Conservation (phyloP, 2,888 invertebrate species). For the Hydroisotoma schaefferi region DNA sequence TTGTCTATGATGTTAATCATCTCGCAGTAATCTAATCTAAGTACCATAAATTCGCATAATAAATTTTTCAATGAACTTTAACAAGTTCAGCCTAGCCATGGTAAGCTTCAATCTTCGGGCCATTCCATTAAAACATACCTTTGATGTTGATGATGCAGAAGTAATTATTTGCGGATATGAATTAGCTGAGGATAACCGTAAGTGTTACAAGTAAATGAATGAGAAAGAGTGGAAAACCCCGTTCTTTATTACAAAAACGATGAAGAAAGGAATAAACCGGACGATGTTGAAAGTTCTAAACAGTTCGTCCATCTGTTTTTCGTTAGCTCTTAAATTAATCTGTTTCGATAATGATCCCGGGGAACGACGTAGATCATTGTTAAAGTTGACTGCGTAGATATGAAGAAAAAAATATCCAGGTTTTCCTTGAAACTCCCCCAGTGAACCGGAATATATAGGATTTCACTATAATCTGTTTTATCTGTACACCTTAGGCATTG, state of each 20-base stretch:
- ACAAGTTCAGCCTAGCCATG: too few relatives aligned
- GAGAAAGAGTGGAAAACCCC: too few relatives aligned
- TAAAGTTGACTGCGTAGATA: not conserved
- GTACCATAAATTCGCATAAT: too few relatives aligned
- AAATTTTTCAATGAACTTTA: too few relatives aligned
- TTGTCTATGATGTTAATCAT: too few relatives aligned
- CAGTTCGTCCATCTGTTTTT: not conserved
- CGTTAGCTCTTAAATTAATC: not conserved
- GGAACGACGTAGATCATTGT: not conserved
- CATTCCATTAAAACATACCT: constrained; percentile 13
- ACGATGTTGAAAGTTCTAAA: not conserved
- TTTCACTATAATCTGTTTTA: constrained; percentile 17
- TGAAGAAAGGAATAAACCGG: too few relatives aligned
- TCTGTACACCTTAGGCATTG: constrained; percentile 18
- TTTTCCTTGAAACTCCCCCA: not conserved
- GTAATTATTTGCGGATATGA: constrained; percentile 16
- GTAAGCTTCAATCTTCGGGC: constrained; percentile 17
- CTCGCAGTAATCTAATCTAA: too few relatives aligned
- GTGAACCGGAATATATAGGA: not conserved
- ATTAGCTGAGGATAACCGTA: constrained; percentile 4
- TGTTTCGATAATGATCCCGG: not conserved
- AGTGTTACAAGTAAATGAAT: too few relatives aligned
- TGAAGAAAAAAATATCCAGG: not conserved
- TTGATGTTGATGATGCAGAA: constrained; percentile 6
- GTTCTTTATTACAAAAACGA: too few relatives aligned